phyloP scores from a whole-genome alignment of 2,888 invertebrate genomes.

The Gymnocheta viridis region DNA sequence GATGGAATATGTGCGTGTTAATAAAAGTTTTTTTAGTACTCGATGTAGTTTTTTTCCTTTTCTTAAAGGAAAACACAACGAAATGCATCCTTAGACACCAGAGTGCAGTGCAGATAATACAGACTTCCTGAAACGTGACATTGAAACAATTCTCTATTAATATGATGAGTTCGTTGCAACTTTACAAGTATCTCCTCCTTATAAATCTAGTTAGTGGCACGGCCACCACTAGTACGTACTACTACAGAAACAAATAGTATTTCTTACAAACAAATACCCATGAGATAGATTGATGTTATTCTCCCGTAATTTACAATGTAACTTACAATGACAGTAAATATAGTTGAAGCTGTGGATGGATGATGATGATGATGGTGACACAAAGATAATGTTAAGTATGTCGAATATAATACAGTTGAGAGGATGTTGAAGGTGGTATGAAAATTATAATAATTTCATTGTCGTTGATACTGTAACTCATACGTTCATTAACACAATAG shows the following conservation, averaged over 20 bases:
- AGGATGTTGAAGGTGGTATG: background rate
- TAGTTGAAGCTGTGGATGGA: conserved; percentile 17
- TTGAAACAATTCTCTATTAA: conserved; percentile 69
- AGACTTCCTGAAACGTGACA: conserved; percentile 70
- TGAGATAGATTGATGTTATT: background rate
- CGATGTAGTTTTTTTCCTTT: conserved; percentile 24
- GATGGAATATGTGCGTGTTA: conserved; percentile 25
- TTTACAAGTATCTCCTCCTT: conserved; percentile 54
- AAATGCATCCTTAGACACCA: conserved; percentile 32
- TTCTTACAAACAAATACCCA: conserved; percentile 2
- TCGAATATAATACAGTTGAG: conserved; percentile 10
- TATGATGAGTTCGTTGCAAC: conserved; percentile 61
- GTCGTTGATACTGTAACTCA: conserved; percentile 50
- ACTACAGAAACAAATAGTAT: conserved; percentile 13
- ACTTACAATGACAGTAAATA: conserved; percentile 40
- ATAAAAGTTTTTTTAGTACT: background rate
- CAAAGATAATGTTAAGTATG: background rate
- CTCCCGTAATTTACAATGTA: conserved; percentile 26
- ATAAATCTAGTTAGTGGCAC: conserved; percentile 46
- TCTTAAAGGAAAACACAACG: background rate
- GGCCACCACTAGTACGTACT: background rate
- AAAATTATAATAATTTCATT: conserved; percentile 45
- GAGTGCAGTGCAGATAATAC: conserved; percentile 30
- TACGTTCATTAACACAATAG: conserved; percentile 42
- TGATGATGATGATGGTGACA: background rate